These are phyloP conservation scores for Cynodonichthys magdalenae DNA, from an alignment of 2,797 vertebrate species.

Conservation along the genomic window DNA sequence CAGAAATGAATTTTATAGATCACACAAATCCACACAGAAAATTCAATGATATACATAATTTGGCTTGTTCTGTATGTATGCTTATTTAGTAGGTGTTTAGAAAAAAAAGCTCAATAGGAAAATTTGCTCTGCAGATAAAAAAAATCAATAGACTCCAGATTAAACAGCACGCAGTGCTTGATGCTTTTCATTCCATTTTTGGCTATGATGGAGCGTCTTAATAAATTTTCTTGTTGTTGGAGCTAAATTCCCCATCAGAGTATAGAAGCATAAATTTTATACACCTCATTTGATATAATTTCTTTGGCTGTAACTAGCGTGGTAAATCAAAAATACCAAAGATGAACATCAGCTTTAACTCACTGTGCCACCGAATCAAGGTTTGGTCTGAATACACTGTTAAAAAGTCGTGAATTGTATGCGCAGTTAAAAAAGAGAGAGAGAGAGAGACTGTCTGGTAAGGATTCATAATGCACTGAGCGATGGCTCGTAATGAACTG, in stretches of 20 bases:
- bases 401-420: conserved; percentile 46
- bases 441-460: conserved; percentile 39
- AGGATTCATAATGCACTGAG: conserved; percentile 62
- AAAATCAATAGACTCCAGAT: conserved; percentile 61
- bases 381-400: conserved; percentile 11
- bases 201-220: conserved; percentile 38
- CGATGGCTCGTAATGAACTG: conserved; percentile 70
- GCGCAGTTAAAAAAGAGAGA: conserved; percentile 23
- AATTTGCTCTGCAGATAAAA: conserved; percentile 47
- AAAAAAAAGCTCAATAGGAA: conserved; percentile 57
- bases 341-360: conserved; percentile 26
- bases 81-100: conserved; percentile 45
- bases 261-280: conserved; percentile 22
- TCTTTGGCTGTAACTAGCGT: background rate
- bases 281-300: background rate
- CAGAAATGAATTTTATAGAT: conserved; percentile 42
- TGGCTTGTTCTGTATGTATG: conserved; percentile 48
- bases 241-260: conserved; percentile 29
- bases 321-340: conserved; percentile 27
- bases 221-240: conserved; percentile 41
- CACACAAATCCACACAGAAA: conserved; percentile 31
- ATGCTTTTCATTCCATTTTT: conserved; percentile 44
- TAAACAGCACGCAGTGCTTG: conserved; percentile 43
- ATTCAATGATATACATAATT: conserved; percentile 59
- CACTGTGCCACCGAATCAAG: conserved; percentile 24